Base-by-base conservation (phyloP, 2,888 invertebrate genomes). In the Synanthedon formicaeformis region DNA sequence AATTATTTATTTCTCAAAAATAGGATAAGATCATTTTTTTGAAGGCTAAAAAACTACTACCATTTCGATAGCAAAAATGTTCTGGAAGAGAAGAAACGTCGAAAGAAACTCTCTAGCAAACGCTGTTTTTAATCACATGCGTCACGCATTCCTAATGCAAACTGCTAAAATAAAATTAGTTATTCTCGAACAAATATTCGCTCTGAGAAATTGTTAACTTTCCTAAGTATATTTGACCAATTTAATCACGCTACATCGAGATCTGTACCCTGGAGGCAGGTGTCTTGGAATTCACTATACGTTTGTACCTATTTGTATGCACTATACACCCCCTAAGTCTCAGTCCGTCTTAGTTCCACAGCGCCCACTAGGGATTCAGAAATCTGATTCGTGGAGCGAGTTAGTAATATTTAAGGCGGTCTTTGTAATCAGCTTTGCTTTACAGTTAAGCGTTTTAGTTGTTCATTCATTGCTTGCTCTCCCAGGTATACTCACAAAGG, bases 351-450 rank as follows among this genome's bases (percentile, higher is more conserved):
- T 34, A 34, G 34, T 34, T 34, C 34, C 34, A 45, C 5, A 45
- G 34, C 50, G 16, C 54, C 41, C 11, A 16, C 51, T 34, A 50
- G 45, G 56, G 53, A 53, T 50, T 50, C 40, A 10, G 23, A 52
- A 58, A 56, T 57, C 60, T 56, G 56, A 54, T 57, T 58, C 55
- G 45, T 40, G 45, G 52, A 55, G 51, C 41, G 41, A 55, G 53
- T 13, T 45, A 45, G 45, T 45, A 45, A 67, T 67, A 66, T 69
- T 68, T 66, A 66, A 65, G 64, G 58, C 60, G 64, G 61, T 63
- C 63, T 57, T 58, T 57, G 60, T 67, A 65, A 69, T 66, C 64
- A 66, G 66, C 64, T 65, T 66, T 45, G 45, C 45, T 45, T 45
- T 56, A 56, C 58, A 54, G 51, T 52, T 56, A 56, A 59, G 55